Evolutionary conservation across 2,888 invertebrate genomes (phyloP), one percentile per base, ranked within the genome.

Genomic region (Harmothoe impar): DNA sequence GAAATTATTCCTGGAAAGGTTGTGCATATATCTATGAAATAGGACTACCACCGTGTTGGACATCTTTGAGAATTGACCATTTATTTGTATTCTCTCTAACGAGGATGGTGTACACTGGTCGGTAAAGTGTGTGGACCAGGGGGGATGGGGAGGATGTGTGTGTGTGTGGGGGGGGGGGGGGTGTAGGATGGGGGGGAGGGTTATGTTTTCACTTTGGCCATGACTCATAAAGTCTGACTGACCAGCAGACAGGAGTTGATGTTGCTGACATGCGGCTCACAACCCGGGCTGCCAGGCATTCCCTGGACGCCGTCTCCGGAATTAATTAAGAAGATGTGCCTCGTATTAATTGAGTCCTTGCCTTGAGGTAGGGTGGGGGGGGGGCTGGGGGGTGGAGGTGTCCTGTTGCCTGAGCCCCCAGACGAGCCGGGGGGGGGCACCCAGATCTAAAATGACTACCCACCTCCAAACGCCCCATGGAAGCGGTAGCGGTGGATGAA

Each of bases 241-340:
- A n/a, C 43, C 62, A 62, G 20, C 23, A 20, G 62, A 17, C 54
- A n/a, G 72, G 72, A 72, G 5, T 72, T 29, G 29, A 29, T 72
- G 5, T 72, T 72, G 15, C 72, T 62, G 3, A 3, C 20, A 72
- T 72, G 72, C 72, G 31, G 25, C 20, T 72, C 72, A 72, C 29
- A 72, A 29, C 25, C 62, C 43, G 10, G 3, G 43, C 62, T 31
- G 72, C 20, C n/a, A 15, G 25, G 72, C 20, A 72, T 72, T 72
- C 72, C 72, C 72, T 31, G 43, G 31, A 29, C 29, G n/a, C n/a
- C n/a, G 72, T 72, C 72, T 15, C 29, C 72, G 31, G 72, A 72
- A 72, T 72, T 72, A 72, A 72, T 72, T 72, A 72, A 72, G 72
- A 72, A 72, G 72, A 72, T 72, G 72, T 25, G 29, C 29, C 72